These are phyloP conservation scores for Metacarcinus magister DNA, from an alignment of 2,888 invertebrate genomes.

Conservation along the genomic window DNA sequence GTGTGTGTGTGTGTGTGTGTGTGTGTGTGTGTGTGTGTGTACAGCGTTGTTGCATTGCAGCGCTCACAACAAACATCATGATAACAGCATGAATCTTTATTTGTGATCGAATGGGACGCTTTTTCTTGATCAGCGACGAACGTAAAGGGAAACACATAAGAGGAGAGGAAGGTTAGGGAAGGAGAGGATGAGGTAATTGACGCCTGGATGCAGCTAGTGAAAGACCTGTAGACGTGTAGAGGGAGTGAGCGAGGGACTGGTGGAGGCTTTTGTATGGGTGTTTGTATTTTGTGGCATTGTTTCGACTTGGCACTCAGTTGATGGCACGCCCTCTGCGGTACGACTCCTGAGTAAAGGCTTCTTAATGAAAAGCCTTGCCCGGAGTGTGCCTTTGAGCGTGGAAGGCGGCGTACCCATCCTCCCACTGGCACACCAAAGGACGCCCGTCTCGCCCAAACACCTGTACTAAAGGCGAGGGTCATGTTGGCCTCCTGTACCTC, in stretches of 20 bases:
- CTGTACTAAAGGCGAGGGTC: too few species aligned
- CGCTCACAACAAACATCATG: neutral
- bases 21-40: constrained; percentile 63
- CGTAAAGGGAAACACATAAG: neutral
- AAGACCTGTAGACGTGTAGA: neutral
- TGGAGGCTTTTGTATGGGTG: neutral
- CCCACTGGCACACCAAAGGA: too few species aligned
- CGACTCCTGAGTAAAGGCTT: too few species aligned
- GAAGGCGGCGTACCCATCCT: too few species aligned
- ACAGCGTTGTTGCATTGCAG: neutral
- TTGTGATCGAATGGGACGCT: neutral
- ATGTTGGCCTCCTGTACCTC: too few species aligned
- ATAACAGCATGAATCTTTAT: neutral
- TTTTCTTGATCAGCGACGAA: neutral
- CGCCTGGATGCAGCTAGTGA: neutral
- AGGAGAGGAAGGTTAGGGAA: neutral
- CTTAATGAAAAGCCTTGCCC: too few species aligned
- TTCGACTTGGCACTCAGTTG: too few species aligned
- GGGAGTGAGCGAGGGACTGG: neutral
- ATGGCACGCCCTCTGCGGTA: too few species aligned
- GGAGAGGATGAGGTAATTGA: neutral
- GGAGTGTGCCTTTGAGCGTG: too few species aligned
- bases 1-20: constrained; percentile 63
- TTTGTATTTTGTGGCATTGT: too few species aligned
- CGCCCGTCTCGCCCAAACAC: too few species aligned